Evolutionary conservation across 2,113 vertebrate species (phyloP).

Genomic region (Phrynosoma blainvillii): DNA sequence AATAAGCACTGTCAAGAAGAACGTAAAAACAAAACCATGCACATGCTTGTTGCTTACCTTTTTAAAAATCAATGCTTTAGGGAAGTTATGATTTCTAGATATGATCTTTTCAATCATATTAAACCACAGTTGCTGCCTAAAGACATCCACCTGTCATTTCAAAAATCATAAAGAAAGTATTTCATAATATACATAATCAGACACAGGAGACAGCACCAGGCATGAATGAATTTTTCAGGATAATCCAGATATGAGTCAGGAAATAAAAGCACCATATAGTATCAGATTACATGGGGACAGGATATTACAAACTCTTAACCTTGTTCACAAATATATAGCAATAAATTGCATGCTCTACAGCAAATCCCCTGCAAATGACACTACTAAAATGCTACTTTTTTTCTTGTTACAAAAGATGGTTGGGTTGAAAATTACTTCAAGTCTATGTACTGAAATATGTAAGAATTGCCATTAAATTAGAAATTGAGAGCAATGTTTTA

Average conservation of each 20-base stretch:
- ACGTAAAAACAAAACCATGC: neutral
- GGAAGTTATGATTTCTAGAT: conserved; percentile 63
- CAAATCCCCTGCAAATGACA: conserved; percentile 43
- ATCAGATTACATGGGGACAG: conserved; percentile 58
- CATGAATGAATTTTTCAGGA: conserved; percentile 55
- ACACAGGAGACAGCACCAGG: conserved; percentile 47
- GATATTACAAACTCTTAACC: conserved; percentile 64
- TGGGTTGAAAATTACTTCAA: conserved; percentile 23
- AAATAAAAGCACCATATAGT: conserved; percentile 61
- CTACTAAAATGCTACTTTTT: conserved; percentile 16
- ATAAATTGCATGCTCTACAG: conserved; percentile 34
- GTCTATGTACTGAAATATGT: neutral
- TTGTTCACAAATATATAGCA: conserved; percentile 61
- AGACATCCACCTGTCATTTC: conserved; percentile 62
- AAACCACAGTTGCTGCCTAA: conserved; percentile 60
- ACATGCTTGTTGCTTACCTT: conserved; percentile 55
- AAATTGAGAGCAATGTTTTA: neutral
- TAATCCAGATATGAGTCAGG: conserved; percentile 61
- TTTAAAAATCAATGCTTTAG: conserved; percentile 29
- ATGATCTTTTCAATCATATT: conserved; percentile 65
- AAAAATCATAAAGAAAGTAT: conserved; percentile 56
- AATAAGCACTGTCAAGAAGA: neutral
- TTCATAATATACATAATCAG: conserved; percentile 56
- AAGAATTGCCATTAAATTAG: neutral
- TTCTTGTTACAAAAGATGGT: neutral